A percentile compares a stretch with the other conserved stretches of the same genome.
Conservation (phyloP, 1,140 invertebrate genomes). For the Diplogasteroides magnus region DNA sequence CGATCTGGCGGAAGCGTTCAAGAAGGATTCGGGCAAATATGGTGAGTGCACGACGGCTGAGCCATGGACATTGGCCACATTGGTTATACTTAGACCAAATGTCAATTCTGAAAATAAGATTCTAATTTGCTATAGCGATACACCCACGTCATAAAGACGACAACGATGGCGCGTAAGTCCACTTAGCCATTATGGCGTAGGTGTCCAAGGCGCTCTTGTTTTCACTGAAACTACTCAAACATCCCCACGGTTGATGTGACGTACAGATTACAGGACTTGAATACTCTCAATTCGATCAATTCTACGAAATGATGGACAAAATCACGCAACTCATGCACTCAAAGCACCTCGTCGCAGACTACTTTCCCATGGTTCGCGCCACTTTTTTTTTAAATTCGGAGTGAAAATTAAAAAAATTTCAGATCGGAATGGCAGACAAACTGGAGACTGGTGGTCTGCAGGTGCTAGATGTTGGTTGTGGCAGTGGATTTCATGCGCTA, state of each 20-base stretch:
- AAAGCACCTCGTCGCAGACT: not conserved
- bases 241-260: too few relatives aligned
- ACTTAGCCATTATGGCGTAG: too few relatives aligned
- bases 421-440: not conserved
- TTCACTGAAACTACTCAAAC: too few relatives aligned
- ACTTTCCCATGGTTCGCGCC: not conserved
- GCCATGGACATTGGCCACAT: too few relatives aligned
- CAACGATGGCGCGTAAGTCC: too few relatives aligned
- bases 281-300: not conserved
- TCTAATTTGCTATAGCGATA: too few relatives aligned
- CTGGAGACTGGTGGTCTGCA: constrained; percentile 1
- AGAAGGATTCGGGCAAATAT: not conserved
- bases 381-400: too few relatives aligned
- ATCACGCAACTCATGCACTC: not conserved
- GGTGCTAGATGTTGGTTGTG: constrained; percentile 21
- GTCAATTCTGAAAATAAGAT: too few relatives aligned
- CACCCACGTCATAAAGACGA: too few relatives aligned
- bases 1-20: not conserved
- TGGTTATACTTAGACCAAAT: too few relatives aligned
- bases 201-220: too few relatives aligned
- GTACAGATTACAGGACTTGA: not conserved
- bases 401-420: not conserved
- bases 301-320: not conserved
- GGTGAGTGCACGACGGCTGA: too few relatives aligned
- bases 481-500: constrained; percentile 9